phyloP scores from a whole-genome alignment of 2,797 vertebrate species.

The Linurgus olivaceus region DNA sequence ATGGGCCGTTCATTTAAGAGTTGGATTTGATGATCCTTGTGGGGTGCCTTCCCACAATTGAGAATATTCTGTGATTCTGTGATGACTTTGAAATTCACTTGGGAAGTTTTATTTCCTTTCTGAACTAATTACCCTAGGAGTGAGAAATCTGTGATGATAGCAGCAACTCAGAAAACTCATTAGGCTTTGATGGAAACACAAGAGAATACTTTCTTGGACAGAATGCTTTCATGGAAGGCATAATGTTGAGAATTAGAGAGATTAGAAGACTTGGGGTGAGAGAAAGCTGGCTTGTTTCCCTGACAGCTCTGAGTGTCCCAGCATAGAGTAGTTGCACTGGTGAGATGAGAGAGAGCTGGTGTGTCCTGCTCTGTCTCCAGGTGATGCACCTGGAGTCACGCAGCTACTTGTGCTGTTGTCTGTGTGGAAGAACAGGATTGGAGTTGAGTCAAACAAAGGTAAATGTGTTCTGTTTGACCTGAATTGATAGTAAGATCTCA shows the following conservation, averaged over 20 bases:
- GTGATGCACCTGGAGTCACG: accelerated
- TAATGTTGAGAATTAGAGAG: background rate
- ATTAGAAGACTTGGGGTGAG: background rate
- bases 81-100: background rate
- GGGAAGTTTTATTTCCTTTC: background rate
- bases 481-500: background rate
- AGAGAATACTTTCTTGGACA: background rate
- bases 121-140: background rate
- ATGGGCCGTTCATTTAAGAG: background rate
- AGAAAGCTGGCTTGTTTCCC: background rate
- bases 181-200: background rate
- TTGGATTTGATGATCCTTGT: background rate
- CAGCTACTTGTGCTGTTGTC: background rate
- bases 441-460: background rate
- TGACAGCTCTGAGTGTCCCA: background rate
- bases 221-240: background rate
- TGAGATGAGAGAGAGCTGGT: background rate
- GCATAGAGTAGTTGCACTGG: background rate
- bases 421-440: background rate
- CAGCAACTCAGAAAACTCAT: background rate
- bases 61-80: background rate
- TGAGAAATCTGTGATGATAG: background rate
- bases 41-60: background rate
- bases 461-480: background rate
- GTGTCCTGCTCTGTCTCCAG: background rate